phyloP scores from a whole-genome alignment of 2,888 invertebrate species.

The Exocentrus adspersus region DNA sequence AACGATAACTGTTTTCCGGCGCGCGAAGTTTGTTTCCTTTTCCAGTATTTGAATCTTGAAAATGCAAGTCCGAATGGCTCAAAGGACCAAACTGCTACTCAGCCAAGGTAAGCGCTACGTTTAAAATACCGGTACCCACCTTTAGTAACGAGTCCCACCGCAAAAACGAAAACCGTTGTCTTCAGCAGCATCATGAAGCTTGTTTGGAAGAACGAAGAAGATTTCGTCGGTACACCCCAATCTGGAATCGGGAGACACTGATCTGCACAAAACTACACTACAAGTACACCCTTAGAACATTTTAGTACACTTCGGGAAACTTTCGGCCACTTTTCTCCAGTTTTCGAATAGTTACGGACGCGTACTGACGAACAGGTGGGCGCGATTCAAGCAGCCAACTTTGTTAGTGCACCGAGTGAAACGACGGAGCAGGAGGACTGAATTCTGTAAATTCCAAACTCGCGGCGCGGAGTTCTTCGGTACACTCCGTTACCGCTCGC shows the following conservation, averaged over 20 bases:
- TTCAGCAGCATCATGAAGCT: constrained; percentile 25
- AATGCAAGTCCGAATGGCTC: no score
- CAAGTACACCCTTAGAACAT: constrained; percentile 13
- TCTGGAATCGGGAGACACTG: constrained; percentile 8
- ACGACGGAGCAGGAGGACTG: constrained; percentile 10
- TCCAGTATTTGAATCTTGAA: no score
- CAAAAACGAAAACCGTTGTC: constrained; percentile 15
- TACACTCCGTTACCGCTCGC: not conserved
- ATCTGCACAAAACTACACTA: constrained; percentile 7
- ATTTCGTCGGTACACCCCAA: not conserved
- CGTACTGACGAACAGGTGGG: constrained; percentile 20
- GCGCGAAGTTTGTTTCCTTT: not conserved
- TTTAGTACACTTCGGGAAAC: constrained; percentile 2
- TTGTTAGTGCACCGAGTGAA: constrained; percentile 16
- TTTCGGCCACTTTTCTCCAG: not conserved
- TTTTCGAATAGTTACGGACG: constrained; percentile 5
- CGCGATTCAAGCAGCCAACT: constrained; percentile 19
- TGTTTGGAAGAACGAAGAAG: constrained; percentile 9
- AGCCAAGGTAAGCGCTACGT: not conserved
- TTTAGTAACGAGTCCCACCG: constrained; percentile 16
- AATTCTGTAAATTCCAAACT: constrained; percentile 30
- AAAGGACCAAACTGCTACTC: not conserved
- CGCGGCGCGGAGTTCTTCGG: constrained; percentile 20
- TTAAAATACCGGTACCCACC: constrained; percentile 11
- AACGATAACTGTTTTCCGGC: not conserved